These are phyloP conservation scores for Rana temporaria DNA, from an alignment of 2,113 vertebrate species.

Conservation along the genomic window DNA sequence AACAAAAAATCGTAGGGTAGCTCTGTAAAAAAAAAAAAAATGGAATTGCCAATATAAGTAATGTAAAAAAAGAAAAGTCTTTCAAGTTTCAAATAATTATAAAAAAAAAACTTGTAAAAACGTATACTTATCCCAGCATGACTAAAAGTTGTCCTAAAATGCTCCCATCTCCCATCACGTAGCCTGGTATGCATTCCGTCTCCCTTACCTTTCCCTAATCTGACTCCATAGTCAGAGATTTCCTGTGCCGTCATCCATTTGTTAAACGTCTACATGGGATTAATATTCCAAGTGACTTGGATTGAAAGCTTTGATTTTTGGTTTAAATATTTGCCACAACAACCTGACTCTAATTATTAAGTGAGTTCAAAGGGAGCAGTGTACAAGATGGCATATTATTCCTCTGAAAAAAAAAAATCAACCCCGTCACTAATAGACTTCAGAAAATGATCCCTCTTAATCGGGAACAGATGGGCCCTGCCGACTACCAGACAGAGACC, in stretches of 20 bases:
- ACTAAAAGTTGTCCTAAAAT: not conserved
- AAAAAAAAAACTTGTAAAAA: no score
- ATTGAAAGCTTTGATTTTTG: conserved; percentile 34
- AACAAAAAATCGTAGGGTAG: no score
- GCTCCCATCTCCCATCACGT: not conserved
- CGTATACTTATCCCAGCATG: not conserved
- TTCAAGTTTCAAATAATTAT: no score
- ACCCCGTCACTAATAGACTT: conserved; percentile 4
- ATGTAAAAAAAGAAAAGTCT: no score
- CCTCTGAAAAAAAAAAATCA: conserved; percentile 26
- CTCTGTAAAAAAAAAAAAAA: no score
- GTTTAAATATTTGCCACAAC: conserved; percentile 43
- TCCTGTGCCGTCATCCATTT: conserved; percentile 31
- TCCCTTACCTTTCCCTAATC: not conserved
- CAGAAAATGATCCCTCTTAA: conserved; percentile 34
- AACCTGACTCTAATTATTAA: conserved; percentile 44
- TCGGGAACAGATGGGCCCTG: conserved; percentile 29
- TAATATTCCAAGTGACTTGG: conserved; percentile 25
- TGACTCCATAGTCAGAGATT: not conserved
- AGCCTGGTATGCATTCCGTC: not conserved
- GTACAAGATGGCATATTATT: conserved; percentile 10
- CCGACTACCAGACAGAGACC: not conserved
- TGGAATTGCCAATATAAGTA: no score
- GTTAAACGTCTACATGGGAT: conserved; percentile 33
- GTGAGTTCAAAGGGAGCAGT: conserved; percentile 30